Conservation (phyloP, 2,888 invertebrate genomes). For the Myopa tessellatipennis region DNA sequence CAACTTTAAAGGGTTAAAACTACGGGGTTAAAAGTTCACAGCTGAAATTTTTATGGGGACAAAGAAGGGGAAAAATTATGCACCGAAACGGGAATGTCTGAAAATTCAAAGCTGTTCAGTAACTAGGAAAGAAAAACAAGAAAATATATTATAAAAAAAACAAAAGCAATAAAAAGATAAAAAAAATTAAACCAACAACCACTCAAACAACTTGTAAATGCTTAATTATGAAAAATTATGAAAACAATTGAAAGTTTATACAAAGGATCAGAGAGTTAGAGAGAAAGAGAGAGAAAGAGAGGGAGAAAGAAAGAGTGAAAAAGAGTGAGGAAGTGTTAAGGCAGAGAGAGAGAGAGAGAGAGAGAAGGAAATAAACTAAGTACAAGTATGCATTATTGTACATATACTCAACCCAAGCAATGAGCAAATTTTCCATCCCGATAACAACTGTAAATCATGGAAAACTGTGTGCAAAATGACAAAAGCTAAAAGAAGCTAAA, state of each 20-base stretch:
- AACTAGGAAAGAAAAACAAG: not conserved
- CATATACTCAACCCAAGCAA: too few relatives aligned
- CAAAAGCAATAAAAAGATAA: not conserved
- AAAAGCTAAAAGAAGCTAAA: too few relatives aligned
- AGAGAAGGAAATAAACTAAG: not conserved
- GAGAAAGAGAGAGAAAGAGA: not conserved
- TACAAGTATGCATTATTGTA: not conserved
- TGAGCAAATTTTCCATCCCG: too few relatives aligned
- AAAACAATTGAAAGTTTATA: not conserved
- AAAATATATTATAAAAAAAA: not conserved
- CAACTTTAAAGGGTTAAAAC: too few relatives aligned
- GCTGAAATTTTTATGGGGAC: too few relatives aligned
- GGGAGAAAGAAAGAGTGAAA: not conserved
- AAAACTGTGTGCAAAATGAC: too few relatives aligned
- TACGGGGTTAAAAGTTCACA: too few relatives aligned
- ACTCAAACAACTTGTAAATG: not conserved
- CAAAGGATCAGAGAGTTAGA: not conserved
- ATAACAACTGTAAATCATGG: too few relatives aligned
- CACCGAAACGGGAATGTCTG: too few relatives aligned
- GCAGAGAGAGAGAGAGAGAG: not conserved
- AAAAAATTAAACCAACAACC: not conserved
- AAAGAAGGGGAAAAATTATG: too few relatives aligned
- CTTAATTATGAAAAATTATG: not conserved
- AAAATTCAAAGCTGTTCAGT: too few relatives aligned
- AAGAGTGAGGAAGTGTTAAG: not conserved